Evolutionary conservation across 2,888 invertebrate species (phyloP).

Genomic region (Lasioglossum marginatum): DNA sequence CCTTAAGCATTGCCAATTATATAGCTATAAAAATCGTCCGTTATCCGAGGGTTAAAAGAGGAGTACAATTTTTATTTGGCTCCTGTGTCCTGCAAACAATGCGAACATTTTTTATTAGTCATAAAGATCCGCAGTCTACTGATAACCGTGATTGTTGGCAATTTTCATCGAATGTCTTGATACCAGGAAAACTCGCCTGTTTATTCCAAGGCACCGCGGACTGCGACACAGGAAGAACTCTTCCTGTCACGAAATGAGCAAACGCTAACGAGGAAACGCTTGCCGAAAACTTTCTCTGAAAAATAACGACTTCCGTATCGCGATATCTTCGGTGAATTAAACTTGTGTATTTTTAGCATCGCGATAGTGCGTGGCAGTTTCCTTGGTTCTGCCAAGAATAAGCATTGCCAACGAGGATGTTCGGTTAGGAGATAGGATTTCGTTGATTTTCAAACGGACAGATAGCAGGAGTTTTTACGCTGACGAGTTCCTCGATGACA

Average conservation of each 20-base stretch:
- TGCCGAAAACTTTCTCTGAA: neutral
- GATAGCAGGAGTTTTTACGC: neutral
- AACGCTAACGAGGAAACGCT: neutral
- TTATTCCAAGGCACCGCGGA: neutral
- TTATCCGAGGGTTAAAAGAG: no score
- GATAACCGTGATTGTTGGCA: neutral
- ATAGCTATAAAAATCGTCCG: no score
- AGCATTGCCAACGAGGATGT: neutral
- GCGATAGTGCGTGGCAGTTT: neutral
- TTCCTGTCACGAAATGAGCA: neutral
- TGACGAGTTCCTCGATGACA: neutral
- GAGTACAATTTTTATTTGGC: no score
- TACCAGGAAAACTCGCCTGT: neutral
- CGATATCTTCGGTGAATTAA: neutral
- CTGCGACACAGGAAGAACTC: neutral
- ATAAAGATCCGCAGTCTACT: no score
- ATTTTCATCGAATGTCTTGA: neutral
- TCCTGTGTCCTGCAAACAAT: no score
- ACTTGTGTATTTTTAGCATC: neutral
- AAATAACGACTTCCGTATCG: neutral
- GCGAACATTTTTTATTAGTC: no score
- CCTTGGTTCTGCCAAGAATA: neutral
- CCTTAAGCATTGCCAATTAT: no score
- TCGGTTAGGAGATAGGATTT: neutral
- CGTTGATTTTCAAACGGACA: neutral